Evolutionary conservation across 2,888 invertebrate genomes (phyloP).

Genomic region (Adineta ricciae): DNA sequence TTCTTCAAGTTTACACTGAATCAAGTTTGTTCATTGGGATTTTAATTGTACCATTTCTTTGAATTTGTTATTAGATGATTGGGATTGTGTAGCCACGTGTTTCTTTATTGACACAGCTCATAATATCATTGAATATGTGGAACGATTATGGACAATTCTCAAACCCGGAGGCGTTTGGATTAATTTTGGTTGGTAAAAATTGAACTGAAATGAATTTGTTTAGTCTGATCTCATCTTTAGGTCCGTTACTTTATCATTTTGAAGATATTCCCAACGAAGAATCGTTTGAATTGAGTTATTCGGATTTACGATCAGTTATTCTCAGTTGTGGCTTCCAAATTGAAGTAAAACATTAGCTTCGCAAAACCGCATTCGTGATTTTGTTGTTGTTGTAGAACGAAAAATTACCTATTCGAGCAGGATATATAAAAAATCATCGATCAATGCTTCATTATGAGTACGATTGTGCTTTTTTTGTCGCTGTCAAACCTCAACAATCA

Average conservation of each 20-base stretch:
- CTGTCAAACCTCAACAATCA: neutral
- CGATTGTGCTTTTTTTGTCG: conserved; percentile 80
- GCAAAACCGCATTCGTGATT: no score
- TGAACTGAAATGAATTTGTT: neutral
- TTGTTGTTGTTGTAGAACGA: conserved; percentile 58
- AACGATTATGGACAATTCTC: conserved; percentile 76
- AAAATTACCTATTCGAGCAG: conserved; percentile 66
- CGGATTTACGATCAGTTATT: conserved; percentile 67
- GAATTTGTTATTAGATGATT: conserved; percentile 59
- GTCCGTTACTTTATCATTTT: conserved; percentile 77
- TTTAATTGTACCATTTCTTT: conserved; percentile 31
- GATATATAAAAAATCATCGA: conserved; percentile 79
- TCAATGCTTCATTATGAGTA: conserved; percentile 88
- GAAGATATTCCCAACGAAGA: conserved; percentile 73
- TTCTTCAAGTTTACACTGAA: conserved; percentile 65
- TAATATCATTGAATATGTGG: conserved; percentile 85
- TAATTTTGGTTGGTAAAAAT: conserved; percentile 40
- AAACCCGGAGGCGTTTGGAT: conserved; percentile 62
- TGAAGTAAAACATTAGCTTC: conserved; percentile 33
- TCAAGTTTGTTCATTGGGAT: conserved; percentile 38
- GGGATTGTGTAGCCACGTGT: conserved; percentile 87
- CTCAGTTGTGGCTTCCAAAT: conserved; percentile 63
- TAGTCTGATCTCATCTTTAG: conserved; percentile 37
- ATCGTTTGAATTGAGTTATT: conserved; percentile 85
- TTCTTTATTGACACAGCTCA: conserved; percentile 98